Evolutionary conservation across 1,140 invertebrate genomes (phyloP), one percentile per base, ranked within the genome.

Genomic region (Nylanderia fulva): DNA sequence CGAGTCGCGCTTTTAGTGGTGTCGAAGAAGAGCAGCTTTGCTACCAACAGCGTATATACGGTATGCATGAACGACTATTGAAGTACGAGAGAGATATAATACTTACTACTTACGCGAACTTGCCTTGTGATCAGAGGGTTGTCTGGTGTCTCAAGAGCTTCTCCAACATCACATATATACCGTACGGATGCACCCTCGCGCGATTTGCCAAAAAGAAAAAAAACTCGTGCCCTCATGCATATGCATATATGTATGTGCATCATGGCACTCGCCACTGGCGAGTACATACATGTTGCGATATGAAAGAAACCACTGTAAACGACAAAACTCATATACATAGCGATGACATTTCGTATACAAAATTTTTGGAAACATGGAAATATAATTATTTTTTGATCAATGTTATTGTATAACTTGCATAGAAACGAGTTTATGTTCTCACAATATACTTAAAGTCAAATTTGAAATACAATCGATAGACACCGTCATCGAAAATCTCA

Each of bases 71-170:
- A 90, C 90, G 89, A 90, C 88, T 91, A 91, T 92, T 92, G 91
- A 91, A 89, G 75, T 88, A 80, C 83, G 74, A 56, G 33, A 91
- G 91, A 91, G 91, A 91, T 86, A 92, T 93, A 92, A 93, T 92
- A 90, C 91, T 89, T 88, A 80, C 79, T 85, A 90, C 91, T 92
- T 92, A 91, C 85, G 84, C 84, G 79, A 85, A 88, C 85, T 90
- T 89, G 89, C 82, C 86, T 91, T 91, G 88, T 92, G 90, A 91
- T 74, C 87, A 77, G 61, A 89, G 84, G 91, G 90, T 90, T 91
- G 92, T 92, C 91, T 93, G 90, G 84, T 91, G 90, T 92, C 90
- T 92, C 91, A 86, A 93, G 92, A 90, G 90, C 86, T 66, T 87
- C 89, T 92, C 90, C 68, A 72, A 76, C 84, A 89, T 77, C 69